Conservation (phyloP, 2,888 invertebrate species). For the Nebria salina region DNA sequence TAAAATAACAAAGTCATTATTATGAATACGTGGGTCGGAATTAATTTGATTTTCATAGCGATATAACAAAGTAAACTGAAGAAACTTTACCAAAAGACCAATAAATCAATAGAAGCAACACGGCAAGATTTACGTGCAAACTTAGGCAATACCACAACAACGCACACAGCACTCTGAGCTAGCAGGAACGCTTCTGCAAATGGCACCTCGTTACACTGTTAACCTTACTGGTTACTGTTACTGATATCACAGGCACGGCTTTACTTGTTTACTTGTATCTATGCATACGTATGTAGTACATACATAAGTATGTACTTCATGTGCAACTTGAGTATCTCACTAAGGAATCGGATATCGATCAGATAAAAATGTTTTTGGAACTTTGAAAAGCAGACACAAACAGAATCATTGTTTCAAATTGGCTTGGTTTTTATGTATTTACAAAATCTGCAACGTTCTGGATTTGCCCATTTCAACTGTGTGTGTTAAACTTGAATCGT, state of each 20-base stretch:
- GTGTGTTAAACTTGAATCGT: too few relatives aligned
- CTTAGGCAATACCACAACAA: slow-evolving; percentile 41
- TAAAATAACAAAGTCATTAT: slow-evolving; percentile 38
- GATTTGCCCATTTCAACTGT: too few relatives aligned
- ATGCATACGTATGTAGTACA: background rate
- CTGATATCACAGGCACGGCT: background rate
- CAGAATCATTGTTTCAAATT: background rate
- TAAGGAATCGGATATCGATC: background rate
- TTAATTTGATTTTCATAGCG: slow-evolving; percentile 47
- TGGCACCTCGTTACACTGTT: slow-evolving; percentile 20
- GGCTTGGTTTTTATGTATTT: background rate
- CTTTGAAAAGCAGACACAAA: background rate
- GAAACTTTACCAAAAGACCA: slow-evolving; percentile 34
- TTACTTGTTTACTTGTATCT: background rate
- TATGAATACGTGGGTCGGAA: slow-evolving; percentile 43
- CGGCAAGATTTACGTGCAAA: slow-evolving; percentile 43
- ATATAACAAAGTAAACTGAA: slow-evolving; percentile 43
- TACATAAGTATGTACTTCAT: too few relatives aligned
- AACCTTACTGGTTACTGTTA: slow-evolving; percentile 7
- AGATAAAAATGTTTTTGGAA: background rate
- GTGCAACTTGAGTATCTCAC: too few relatives aligned
- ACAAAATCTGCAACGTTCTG: background rate
- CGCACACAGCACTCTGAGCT: background rate
- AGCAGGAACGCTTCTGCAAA: slow-evolving; percentile 2
- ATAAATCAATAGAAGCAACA: slow-evolving; percentile 43